Evolutionary conservation across 2,888 invertebrate species (phyloP).

Genomic region (Strigamia maritima): DNA sequence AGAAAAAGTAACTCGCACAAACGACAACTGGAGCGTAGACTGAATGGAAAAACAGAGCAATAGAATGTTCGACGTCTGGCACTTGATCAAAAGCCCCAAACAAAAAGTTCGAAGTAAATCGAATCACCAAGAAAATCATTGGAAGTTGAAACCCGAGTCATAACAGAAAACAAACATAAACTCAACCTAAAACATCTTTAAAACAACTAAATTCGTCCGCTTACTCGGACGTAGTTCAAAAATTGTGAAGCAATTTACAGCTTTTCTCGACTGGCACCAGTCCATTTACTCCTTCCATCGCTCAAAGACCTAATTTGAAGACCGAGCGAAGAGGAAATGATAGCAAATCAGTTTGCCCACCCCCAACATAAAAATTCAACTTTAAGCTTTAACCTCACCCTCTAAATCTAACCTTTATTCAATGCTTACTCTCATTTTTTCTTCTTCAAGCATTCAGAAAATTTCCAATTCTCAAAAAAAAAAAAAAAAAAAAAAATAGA

Average conservation of each 20-base stretch:
- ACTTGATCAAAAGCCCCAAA: background rate
- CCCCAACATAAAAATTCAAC: background rate
- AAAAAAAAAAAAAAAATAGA: no score
- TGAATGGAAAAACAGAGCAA: background rate
- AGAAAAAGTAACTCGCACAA: background rate
- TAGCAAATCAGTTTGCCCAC: background rate
- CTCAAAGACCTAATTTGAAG: background rate
- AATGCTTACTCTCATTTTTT: no score
- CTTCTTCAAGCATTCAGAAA: no score
- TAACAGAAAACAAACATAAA: background rate
- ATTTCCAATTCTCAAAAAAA: no score
- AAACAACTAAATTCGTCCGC: background rate
- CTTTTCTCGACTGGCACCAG: constrained; percentile 9
- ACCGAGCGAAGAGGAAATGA: background rate
- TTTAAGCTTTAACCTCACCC: background rate
- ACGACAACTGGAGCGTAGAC: background rate
- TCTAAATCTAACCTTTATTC: background rate
- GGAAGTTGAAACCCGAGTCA: background rate
- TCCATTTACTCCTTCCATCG: background rate
- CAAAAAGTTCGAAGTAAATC: background rate
- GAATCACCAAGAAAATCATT: background rate
- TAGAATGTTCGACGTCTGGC: background rate
- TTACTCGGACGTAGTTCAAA: background rate
- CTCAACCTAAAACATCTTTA: background rate
- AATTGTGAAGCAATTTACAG: background rate